These are phyloP conservation scores for Polyommatus icarus DNA, from an alignment of 2,888 invertebrate genomes.

Conservation along the genomic window DNA sequence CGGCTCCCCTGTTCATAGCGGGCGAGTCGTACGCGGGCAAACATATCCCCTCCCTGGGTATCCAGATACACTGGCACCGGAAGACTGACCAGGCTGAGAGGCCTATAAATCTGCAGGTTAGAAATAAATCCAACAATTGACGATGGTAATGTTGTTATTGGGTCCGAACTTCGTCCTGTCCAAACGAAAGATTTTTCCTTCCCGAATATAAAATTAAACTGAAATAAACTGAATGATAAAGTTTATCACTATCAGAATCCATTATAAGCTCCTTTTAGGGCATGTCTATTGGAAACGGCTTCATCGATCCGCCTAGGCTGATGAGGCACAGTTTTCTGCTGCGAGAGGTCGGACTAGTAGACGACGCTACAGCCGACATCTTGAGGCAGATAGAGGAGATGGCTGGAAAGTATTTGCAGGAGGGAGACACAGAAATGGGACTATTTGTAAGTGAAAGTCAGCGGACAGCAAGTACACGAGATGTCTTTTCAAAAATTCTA, in stretches of 20 bases:
- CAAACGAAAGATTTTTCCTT: too few species aligned
- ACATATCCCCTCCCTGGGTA: slow-evolving; percentile 81
- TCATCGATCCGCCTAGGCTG: slow-evolving; percentile 78
- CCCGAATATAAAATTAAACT: too few species aligned
- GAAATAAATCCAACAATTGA: not conserved
- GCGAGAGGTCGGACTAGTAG: slow-evolving; percentile 75
- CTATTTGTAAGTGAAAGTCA: not conserved
- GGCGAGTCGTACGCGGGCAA: slow-evolving; percentile 85
- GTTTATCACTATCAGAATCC: too few species aligned
- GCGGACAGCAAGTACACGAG: too few species aligned
- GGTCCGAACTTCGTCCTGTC: too few species aligned
- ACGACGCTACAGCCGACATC: not conserved
- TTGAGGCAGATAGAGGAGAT: not conserved
- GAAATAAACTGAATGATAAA: too few species aligned
- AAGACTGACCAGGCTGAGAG: slow-evolving; percentile 50
- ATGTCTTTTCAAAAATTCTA: too few species aligned
- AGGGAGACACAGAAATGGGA: not conserved
- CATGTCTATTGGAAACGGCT: slow-evolving; percentile 79
- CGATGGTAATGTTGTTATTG: too few species aligned
- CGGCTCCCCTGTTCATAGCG: slow-evolving; percentile 82
- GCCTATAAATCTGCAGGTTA: slow-evolving; percentile 74
- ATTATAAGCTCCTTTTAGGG: slow-evolving; percentile 55
- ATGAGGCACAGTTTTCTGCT: slow-evolving; percentile 78
- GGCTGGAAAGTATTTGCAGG: not conserved
- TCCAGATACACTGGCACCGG: slow-evolving; percentile 77